A percentile compares a stretch with the other conserved stretches of the same genome.
phyloP scores from a whole-genome alignment of 2,797 vertebrate species.

The Enteromius thamalakanensis region DNA sequence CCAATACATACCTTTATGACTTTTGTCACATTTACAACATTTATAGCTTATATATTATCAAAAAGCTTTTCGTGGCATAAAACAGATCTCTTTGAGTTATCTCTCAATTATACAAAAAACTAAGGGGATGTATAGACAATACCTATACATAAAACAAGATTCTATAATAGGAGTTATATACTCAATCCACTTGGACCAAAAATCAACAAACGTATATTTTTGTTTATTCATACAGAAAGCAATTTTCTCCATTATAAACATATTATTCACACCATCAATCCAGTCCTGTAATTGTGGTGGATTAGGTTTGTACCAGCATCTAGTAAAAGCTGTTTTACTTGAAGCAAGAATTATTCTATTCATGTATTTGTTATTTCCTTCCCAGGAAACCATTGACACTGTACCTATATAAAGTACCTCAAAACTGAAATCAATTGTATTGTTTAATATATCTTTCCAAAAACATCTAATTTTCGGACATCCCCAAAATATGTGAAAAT shows the following conservation, averaged over 20 bases:
- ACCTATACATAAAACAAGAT: background rate
- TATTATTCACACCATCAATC: background rate
- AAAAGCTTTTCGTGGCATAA: no score
- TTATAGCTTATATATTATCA: no score
- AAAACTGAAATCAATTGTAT: background rate
- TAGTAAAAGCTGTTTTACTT: background rate
- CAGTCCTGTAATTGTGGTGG: background rate
- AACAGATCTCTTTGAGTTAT: no score
- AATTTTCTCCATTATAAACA: background rate
- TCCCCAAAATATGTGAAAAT: constrained; percentile 9
- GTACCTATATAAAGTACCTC: background rate
- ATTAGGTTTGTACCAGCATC: background rate
- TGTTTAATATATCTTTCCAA: background rate
- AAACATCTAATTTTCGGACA: background rate
- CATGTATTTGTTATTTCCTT: no score
- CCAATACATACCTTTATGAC: no score
- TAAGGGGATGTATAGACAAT: background rate
- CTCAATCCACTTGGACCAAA: background rate
- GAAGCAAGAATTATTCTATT: no score
- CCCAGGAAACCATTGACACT: background rate
- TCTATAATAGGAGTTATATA: background rate
- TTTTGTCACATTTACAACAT: no score
- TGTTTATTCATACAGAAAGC: background rate
- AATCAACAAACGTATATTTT: background rate
- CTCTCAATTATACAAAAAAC: background rate